A percentile compares a stretch with the other conserved stretches of the same genome.
Evolutionary conservation across 1,140 invertebrate species (phyloP).

Genomic region (Calycopis cecrops): DNA sequence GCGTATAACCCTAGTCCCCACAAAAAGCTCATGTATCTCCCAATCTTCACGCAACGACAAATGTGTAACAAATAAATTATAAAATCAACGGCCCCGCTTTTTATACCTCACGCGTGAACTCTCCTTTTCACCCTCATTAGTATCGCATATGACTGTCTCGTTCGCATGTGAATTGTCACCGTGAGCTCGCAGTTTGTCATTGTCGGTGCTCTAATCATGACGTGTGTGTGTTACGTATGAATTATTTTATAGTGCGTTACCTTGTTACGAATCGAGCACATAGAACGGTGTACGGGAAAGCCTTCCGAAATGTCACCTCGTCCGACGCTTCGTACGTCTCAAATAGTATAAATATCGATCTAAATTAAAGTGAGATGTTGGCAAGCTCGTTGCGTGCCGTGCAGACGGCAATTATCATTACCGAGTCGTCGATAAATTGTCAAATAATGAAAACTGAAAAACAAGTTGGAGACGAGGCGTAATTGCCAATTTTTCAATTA

Average conservation of each 20-base stretch:
- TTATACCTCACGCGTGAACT: slow-evolving; percentile 53
- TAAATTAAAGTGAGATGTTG: slow-evolving; percentile 9
- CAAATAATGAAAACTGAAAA: slow-evolving; percentile 15
- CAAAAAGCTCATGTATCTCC: slow-evolving; percentile 71
- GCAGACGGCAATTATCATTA: slow-evolving; percentile 5
- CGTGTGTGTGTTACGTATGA: slow-evolving; percentile 59
- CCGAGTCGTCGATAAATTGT: slow-evolving; percentile 18
- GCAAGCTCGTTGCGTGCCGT: slow-evolving; percentile 3
- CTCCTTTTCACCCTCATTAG: slow-evolving; percentile 33
- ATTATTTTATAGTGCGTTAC: slow-evolving; percentile 42
- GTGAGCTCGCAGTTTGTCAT: slow-evolving; percentile 57
- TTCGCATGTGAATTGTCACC: slow-evolving; percentile 53
- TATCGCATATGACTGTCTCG: slow-evolving; percentile 33
- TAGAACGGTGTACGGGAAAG: slow-evolving; percentile 26
- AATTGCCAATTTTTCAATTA: slow-evolving; percentile 46
- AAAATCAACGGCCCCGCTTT: slow-evolving; percentile 68
- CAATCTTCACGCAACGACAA: slow-evolving; percentile 73
- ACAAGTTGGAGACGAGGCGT: slow-evolving; percentile 16
- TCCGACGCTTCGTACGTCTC: not conserved
- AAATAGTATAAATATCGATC: slow-evolving; percentile 11
- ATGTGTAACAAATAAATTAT: slow-evolving; percentile 75
- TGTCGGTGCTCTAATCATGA: slow-evolving; percentile 54
- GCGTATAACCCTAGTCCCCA: slow-evolving; percentile 59
- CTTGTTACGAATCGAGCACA: slow-evolving; percentile 40
- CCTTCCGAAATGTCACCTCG: slow-evolving; percentile 3